Evolutionary conservation across 2,113 vertebrate species (phyloP).

Genomic region (Opisthocomus hoazin): DNA sequence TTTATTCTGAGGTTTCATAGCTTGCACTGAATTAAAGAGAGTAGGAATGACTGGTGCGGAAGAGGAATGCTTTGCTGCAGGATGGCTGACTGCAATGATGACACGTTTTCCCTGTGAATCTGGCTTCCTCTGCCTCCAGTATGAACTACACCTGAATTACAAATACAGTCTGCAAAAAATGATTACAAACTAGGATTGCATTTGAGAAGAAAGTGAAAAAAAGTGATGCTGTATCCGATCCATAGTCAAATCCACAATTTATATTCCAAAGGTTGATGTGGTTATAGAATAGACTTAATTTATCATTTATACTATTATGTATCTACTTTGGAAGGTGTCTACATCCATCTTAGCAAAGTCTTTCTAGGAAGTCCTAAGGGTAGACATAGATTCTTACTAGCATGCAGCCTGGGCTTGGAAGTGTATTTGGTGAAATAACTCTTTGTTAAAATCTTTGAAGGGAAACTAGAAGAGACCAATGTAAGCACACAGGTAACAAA

Average conservation of each 20-base stretch:
- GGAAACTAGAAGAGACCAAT: not conserved
- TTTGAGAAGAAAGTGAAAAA: not conserved
- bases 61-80: not conserved
- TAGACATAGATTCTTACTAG: not conserved
- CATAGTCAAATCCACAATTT: not conserved
- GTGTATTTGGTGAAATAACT: not conserved
- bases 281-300: not conserved
- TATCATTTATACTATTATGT: not conserved
- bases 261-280: not conserved
- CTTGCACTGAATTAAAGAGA: not conserved
- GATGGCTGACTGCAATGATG: not conserved
- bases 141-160: not conserved
- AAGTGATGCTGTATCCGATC: not conserved
- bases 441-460: not conserved
- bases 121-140: not conserved
- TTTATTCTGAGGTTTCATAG: not conserved
- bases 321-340: not conserved
- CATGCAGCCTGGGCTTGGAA: not conserved
- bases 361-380: not conserved
- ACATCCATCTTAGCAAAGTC: not conserved
- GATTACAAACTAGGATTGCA: not conserved
- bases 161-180: not conserved
- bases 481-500: not conserved
- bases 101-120: not conserved
- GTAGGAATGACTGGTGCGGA: not conserved